Conservation (phyloP, 2,113 vertebrate species). For the Chinchilla lanigera region DNA sequence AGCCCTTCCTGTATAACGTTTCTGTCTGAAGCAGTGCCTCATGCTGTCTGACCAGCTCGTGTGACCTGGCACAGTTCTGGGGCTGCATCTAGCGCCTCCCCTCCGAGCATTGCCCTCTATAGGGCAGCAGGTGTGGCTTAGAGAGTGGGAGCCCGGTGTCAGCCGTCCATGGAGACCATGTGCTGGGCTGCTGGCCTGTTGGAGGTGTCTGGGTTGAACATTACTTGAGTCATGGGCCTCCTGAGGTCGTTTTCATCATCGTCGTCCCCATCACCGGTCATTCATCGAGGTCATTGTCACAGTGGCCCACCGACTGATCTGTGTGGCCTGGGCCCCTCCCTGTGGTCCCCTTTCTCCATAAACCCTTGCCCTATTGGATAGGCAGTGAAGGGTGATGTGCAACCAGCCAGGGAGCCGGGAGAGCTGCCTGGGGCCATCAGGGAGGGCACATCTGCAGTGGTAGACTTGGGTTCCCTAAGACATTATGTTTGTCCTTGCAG, state of each 20-base stretch:
- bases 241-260: rapidly evolving
- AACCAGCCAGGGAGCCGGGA: not conserved
- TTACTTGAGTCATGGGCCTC: not conserved
- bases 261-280: not conserved
- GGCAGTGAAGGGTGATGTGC: not conserved
- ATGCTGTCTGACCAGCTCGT: not conserved
- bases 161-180: not conserved
- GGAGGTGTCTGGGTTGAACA: not conserved
- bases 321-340: not conserved
- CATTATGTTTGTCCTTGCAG: not conserved
- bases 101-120: not conserved
- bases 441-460: not conserved
- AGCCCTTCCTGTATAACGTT: not conserved
- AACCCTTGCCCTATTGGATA: not conserved
- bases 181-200: not conserved
- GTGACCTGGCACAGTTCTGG: not conserved
- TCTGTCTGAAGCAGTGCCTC: slow-evolving; percentile 21
- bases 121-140: not conserved
- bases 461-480: not conserved
- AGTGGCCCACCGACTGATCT: not conserved
- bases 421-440: not conserved
- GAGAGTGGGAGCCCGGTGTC: not conserved
- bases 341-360: not conserved
- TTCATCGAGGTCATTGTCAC: not conserved
- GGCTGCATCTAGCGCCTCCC: not conserved